These are phyloP conservation scores for Cynocephalus volans DNA, from an alignment of 2,113 vertebrate species.

Conservation along the genomic window DNA sequence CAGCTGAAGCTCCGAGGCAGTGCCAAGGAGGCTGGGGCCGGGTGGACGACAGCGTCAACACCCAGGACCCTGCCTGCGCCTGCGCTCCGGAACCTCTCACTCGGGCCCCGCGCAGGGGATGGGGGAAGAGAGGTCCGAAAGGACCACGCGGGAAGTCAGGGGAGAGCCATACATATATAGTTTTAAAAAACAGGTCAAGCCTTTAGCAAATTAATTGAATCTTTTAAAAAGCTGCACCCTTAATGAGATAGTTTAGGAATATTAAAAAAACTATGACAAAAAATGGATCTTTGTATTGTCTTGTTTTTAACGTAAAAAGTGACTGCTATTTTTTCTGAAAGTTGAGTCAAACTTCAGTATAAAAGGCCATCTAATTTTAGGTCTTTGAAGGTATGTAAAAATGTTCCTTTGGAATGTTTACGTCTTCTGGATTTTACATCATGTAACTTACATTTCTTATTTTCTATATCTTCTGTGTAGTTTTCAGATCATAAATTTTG, in stretches of 20 bases:
- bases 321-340: background rate
- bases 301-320: background rate
- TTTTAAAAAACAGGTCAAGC: background rate
- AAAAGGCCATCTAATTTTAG: background rate
- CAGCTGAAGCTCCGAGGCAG: background rate
- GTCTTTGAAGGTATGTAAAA: background rate
- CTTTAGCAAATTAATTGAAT: conserved; percentile 36
- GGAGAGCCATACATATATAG: background rate
- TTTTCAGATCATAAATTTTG: conserved; percentile 27
- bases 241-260: conserved; percentile 15
- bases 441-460: background rate
- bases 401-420: conserved; percentile 27
- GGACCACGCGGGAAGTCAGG: background rate
- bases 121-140: background rate
- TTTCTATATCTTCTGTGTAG: background rate
- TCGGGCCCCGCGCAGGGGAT: background rate
- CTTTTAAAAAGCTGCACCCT: background rate
- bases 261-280: background rate
- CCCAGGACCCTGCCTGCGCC: background rate
- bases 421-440: conserved; percentile 13
- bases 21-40: background rate
- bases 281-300: background rate
- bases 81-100: conserved; percentile 42
- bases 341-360: conserved; percentile 7
- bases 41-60: background rate